Conservation (phyloP, 2,113 vertebrate species). For the Suricata suricatta region DNA sequence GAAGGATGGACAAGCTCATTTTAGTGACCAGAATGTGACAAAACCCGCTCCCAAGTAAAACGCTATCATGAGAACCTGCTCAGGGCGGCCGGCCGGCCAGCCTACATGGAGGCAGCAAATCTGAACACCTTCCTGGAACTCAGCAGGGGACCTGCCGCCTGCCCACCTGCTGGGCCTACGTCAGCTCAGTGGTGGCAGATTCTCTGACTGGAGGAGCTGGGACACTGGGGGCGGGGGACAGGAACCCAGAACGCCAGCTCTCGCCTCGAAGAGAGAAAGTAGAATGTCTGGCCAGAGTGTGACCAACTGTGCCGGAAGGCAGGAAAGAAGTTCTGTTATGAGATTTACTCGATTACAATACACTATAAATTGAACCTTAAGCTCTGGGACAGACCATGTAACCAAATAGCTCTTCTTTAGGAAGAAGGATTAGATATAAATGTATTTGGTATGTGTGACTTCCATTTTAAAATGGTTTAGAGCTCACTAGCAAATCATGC, state of each 20-base stretch:
- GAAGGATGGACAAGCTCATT: not conserved
- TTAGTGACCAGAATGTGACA: not conserved
- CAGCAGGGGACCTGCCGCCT: too few relatives aligned
- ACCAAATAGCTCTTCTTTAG: not conserved
- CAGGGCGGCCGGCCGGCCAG: not conserved
- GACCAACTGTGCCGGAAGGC: not conserved
- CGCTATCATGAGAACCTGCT: not conserved
- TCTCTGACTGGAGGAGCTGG: not conserved
- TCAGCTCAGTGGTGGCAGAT: not conserved
- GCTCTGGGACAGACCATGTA: not conserved
- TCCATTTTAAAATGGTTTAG: not conserved
- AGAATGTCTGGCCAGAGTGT: not conserved
- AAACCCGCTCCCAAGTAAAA: not conserved
- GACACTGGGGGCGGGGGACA: not conserved
- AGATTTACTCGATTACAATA: not conserved
- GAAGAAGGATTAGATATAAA: not conserved
- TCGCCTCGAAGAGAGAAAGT: not conserved
- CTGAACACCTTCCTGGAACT: fast-evolving
- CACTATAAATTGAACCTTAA: not conserved
- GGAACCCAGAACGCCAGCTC: not conserved
- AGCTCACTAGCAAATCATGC: not conserved
- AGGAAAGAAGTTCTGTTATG: not conserved
- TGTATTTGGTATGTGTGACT: not conserved
- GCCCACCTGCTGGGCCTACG: too few relatives aligned
- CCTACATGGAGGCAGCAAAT: fast-evolving